phyloP scores from a whole-genome alignment of 2,888 invertebrate species.

The Platycheirus albimanus region DNA sequence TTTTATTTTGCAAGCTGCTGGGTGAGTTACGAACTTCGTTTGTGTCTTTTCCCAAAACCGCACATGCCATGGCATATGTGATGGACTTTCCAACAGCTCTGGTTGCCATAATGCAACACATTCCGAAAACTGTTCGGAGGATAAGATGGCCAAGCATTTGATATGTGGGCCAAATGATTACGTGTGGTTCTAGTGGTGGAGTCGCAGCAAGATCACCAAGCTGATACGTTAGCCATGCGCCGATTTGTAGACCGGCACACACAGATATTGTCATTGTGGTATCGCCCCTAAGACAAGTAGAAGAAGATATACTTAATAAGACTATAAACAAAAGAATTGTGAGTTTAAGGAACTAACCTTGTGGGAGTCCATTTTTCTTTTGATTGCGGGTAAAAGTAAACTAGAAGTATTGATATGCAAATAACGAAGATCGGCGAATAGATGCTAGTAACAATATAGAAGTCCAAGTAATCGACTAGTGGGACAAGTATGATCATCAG shows the following conservation, averaged over 20 bases:
- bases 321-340: no score
- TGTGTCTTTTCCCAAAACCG: slow-evolving; percentile 87
- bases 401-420: slow-evolving; percentile 86
- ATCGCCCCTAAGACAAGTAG: slow-evolving; percentile 89
- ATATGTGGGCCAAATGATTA: slow-evolving; percentile 90
- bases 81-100: slow-evolving; percentile 87
- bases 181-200: slow-evolving; percentile 88
- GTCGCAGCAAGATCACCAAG: slow-evolving; percentile 87
- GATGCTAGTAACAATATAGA: slow-evolving; percentile 87
- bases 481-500: slow-evolving; percentile 90
- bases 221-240: slow-evolving; percentile 93
- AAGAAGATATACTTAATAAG: no score
- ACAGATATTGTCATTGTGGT: slow-evolving; percentile 94
- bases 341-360: slow-evolving; percentile 84
- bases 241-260: slow-evolving; percentile 89
- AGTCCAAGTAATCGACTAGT: slow-evolving; percentile 89
- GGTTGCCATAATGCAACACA: slow-evolving; percentile 88
- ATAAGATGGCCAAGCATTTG: slow-evolving; percentile 87
- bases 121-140: slow-evolving; percentile 89
- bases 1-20: slow-evolving; percentile 87
- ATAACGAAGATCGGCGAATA: slow-evolving; percentile 87
- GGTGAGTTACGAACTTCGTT: slow-evolving; percentile 86
- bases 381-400: slow-evolving; percentile 91
- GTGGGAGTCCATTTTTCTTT: slow-evolving; percentile 94
- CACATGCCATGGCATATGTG: slow-evolving; percentile 88